Evolutionary conservation across 92 coral and sea anemone species (phyloP).

Genomic region (Zoanthus sansibaricus): DNA sequence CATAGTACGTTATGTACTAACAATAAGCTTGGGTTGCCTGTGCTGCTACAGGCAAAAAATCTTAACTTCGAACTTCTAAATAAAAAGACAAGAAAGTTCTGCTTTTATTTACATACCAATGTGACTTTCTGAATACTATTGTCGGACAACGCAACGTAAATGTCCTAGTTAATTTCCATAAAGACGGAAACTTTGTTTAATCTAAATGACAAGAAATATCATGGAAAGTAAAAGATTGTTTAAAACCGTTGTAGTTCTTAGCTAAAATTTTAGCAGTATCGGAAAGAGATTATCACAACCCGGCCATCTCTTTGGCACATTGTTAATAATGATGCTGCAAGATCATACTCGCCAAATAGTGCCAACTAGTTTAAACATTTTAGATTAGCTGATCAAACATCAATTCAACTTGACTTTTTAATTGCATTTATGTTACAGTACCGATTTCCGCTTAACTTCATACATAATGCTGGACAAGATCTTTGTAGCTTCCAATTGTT

Average conservation of each 20-base stretch:
- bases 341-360: background rate
- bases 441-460: background rate
- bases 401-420: background rate
- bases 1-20: too few relatives aligned
- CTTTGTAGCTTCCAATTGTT: background rate
- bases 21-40: too few relatives aligned
- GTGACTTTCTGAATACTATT: background rate
- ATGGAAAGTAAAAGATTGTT: too few relatives aligned
- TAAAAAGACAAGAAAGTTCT: background rate
- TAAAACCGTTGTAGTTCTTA: too few relatives aligned
- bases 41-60: too few relatives aligned
- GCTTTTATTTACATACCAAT: background rate
- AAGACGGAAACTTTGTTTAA: background rate
- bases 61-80: background rate
- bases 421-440: background rate
- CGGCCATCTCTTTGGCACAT: background rate
- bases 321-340: background rate
- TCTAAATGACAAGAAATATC: too few relatives aligned
- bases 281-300: background rate
- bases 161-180: background rate
- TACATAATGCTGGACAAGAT: background rate
- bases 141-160: background rate
- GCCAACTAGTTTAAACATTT: background rate
- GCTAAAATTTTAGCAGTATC: too few relatives aligned
- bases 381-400: background rate